Base-by-base conservation (phyloP, 2,113 vertebrate species). In the Hoplias malabaricus region DNA sequence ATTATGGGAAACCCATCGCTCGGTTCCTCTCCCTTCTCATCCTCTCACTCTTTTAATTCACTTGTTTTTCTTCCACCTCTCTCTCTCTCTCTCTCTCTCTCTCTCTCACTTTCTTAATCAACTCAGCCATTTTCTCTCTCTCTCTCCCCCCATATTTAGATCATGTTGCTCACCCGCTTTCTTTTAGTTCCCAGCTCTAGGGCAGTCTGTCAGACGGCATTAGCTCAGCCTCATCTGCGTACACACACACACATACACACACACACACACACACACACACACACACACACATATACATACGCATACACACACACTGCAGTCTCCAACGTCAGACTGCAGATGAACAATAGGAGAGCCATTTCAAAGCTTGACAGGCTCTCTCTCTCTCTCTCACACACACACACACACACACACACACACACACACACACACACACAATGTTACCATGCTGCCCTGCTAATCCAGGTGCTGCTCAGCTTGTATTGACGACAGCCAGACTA, bases 121-220 rank as follows among this genome's bases (percentile, higher is more conserved):
- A 42, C 36, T 7, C 48, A 53, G 25, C 46, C 42, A 53, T 21
- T 36, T 19, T n/a, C 14, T 36, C 29, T 13, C 25, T 29, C 46
- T 42, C 68, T 63, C 42, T 57, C 38, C 13, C 13, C 21, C 67
- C 80, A 75, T 79, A 82, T 82, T 82, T 82, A 82, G 76, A 82
- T 82, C 80, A 75, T 75, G 76, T 75, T 76, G 23, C 75, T 34
- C 75, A 19, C 75, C n/a, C 74, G 53, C 33, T 75, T 77, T 79
- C 77, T 75, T 57, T 27, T 69, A 63, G 65, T 56, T 79, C 38
- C 77, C 53, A 33, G 81, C 77, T 79, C n/a, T 46, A 73, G 77
- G 33, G 53, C 36, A 66, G 38, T 79, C 77, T 82, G 81, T 79
- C 81, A 71, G 67, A 76, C 40, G 46, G 31, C 72, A 82, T 82